Evolutionary conservation across 1,140 invertebrate genomes (phyloP).

Genomic region (Drosophila subobscura): DNA sequence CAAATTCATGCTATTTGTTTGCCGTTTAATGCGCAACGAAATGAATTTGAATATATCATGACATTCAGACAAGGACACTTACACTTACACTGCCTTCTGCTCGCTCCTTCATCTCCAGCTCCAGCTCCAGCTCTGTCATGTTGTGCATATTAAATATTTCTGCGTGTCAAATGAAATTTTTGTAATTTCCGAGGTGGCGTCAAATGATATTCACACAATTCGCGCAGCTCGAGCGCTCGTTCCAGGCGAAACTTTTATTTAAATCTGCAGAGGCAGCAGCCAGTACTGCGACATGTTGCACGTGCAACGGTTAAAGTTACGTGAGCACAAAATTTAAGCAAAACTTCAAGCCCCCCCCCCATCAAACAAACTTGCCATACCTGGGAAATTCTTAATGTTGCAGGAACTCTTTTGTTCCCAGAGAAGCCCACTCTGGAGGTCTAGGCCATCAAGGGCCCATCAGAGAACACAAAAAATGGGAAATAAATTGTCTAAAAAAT

Average conservation of each 20-base stretch:
- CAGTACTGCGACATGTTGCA: slow-evolving; percentile 38
- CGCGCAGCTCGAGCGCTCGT: slow-evolving; percentile 24
- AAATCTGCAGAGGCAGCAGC: slow-evolving; percentile 30
- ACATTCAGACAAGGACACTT: slow-evolving; percentile 54
- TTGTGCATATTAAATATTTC: slow-evolving; percentile 68
- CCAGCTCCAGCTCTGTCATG: slow-evolving; percentile 5
- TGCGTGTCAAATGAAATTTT: slow-evolving; percentile 78
- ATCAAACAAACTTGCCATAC: neutral
- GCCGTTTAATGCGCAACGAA: slow-evolving; percentile 61
- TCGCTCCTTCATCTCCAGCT: neutral
- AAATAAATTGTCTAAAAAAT: slow-evolving; percentile 68
- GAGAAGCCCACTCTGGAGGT: slow-evolving; percentile 19
- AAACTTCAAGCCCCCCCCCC: neutral
- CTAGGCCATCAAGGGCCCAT: slow-evolving; percentile 20
- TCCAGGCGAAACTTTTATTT: slow-evolving; percentile 7
- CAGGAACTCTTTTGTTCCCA: neutral
- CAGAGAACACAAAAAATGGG: slow-evolving; percentile 21
- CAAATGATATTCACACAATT: slow-evolving; percentile 76
- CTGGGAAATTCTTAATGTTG: slow-evolving; percentile 18
- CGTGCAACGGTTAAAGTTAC: slow-evolving; percentile 45
- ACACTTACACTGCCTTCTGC: slow-evolving; percentile 1
- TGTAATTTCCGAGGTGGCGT: slow-evolving; percentile 59
- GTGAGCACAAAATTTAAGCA: slow-evolving; percentile 15
- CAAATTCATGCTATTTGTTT: slow-evolving; percentile 68
- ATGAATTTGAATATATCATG: slow-evolving; percentile 71